Base-by-base conservation (phyloP, 2,113 vertebrate genomes). In the Amia ocellicauda region DNA sequence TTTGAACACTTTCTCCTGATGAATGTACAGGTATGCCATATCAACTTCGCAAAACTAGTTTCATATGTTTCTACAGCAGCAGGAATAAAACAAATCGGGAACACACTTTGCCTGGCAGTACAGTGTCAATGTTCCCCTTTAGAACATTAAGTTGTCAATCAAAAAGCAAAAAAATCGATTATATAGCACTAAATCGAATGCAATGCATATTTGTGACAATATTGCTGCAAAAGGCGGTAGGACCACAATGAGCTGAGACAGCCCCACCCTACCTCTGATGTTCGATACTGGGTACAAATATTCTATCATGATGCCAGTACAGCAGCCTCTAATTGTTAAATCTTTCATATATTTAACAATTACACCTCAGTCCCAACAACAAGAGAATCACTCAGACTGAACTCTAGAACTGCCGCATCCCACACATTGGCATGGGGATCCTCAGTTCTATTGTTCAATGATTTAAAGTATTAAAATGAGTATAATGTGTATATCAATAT, bases 311-410 rank as follows among this genome's bases (percentile, higher is more conserved):
- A n/a, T 54, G 24, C 51, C 51, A 54, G n/a, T 54, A 54, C 51
- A 54, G n/a, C 51, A 54, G 51, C 51, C 51, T 54, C 51, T 19
- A 54, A 54, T 54, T 54, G 51, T 54, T 54, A 54, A 54, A 54
- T 54, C 24, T 54, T 7, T 7, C 20, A 54, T 54, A 11, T 24
- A 54, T 54, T 54, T 54, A 54, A 54, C 51, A 54, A 54, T 54
- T 54, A 19, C 14, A 24, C 51, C 51, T 24, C 24, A n/a, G n/a
- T 22, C 51, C 51, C 51, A 54, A 27, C 3, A 23, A 24, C 2
- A 54, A 27, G 20, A 13, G 22, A 54, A 27, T 54, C 24, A 54
- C 20, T 54, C 23, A 3, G 22, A 22, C 19, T 54, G 51, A 54
- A 54, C 51, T 24, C 51, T 11, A 27, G 51, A 54, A 54, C 3